Evolutionary conservation across 2,797 vertebrate species (phyloP).

Genomic region (Euphonia xanthogaster): DNA sequence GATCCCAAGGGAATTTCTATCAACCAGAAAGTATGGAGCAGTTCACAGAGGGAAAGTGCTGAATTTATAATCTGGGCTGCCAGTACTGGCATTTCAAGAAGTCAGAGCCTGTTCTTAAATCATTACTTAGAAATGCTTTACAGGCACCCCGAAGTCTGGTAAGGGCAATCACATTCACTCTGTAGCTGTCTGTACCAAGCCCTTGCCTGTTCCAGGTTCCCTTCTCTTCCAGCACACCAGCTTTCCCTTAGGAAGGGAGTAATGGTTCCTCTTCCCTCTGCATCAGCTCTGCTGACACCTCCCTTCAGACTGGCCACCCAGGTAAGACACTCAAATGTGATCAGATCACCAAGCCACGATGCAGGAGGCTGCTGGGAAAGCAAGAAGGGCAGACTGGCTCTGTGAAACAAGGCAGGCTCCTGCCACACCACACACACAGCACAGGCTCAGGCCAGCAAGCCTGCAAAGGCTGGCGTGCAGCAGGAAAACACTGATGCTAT

Average conservation of each 20-base stretch:
- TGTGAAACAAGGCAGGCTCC: not conserved
- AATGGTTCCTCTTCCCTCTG: accelerated
- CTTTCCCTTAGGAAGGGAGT: not conserved
- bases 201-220: not conserved
- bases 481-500: accelerated
- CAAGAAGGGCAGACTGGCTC: not conserved
- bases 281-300: not conserved
- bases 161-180: not conserved
- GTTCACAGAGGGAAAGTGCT: not conserved
- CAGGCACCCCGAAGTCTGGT: not conserved
- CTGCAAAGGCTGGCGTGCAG: not conserved
- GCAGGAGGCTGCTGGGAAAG: not conserved
- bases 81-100: not conserved
- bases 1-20: not conserved
- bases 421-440: accelerated
- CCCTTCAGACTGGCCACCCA: not conserved
- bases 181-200: not conserved
- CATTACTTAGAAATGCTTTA: not conserved
- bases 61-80: not conserved
- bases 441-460: not conserved
- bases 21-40: not conserved
- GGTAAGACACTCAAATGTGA: not conserved
- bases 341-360: not conserved
- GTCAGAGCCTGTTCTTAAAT: not conserved
- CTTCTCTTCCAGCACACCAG: not conserved